Evolutionary conservation across 2,113 vertebrate species (phyloP), one percentile per base, ranked within the genome.

Genomic region (Cyprinodon variegatus): DNA sequence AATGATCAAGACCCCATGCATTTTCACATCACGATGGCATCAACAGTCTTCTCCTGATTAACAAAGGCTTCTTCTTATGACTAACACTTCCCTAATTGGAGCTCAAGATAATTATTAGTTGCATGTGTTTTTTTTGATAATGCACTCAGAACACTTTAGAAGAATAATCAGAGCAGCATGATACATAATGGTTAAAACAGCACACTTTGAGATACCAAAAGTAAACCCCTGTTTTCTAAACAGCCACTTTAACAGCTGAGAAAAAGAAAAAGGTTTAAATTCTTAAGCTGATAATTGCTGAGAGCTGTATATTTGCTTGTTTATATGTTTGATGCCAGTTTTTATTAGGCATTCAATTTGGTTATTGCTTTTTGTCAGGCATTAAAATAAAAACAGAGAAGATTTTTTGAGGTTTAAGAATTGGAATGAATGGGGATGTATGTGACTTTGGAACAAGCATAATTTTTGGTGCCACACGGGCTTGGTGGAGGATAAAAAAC

Each of bases 1-100:
- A 86, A 83, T 86, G 46, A 86, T 83, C 65, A 79, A 87, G 63
- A 87, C 65, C 63, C 3, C 48, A 57, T 80, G 82, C 40, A 77
- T 74, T 83, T 85, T 83, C 75, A 82, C 74, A 80, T 76, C 50
- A 15, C 50, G 0, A 48, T 60, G 74, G 48, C 77, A 69, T 61
- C 66, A 45, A 66, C 68, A 62, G 20, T 40, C 65, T 72, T 79
- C 82, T 57, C 17, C 50, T 36, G 74, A 78, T 79, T 62, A 83
- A 65, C 59, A 68, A 40, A 39, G 15, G 74, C 61, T 70, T 65
- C 14, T 22, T 2, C 66, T 76, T 70, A 39, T 61, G 46, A 38
- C 50, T 61, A 72, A 61, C 38, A 43, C 41, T 41, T 68, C 40
- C 22, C 22, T 70, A 68, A 62, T 61, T 65, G 43, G 5, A 36